phyloP scores from a whole-genome alignment of 2,113 vertebrate species.

The Epinephelus fuscoguttatus region DNA sequence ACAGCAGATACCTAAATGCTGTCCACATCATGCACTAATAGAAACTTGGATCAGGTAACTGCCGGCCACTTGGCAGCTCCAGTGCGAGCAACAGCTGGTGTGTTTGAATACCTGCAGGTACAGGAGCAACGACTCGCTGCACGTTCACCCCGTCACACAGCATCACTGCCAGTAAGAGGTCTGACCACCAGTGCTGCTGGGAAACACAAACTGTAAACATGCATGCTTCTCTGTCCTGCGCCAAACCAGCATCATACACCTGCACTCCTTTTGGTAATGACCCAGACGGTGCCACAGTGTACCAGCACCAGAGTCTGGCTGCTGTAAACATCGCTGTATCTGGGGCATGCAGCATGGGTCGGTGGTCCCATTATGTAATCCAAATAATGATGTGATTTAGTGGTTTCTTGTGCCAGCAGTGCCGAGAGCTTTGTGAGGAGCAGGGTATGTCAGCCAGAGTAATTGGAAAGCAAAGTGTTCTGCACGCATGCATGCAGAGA shows the following conservation, averaged over 20 bases:
- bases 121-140: slow-evolving; percentile 52
- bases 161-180: slow-evolving; percentile 69
- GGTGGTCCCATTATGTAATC: slow-evolving; percentile 73
- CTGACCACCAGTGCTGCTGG: slow-evolving; percentile 66
- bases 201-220: slow-evolving; percentile 67
- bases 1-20: slow-evolving; percentile 29
- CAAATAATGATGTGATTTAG: slow-evolving; percentile 64
- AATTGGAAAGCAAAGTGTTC: slow-evolving; percentile 57
- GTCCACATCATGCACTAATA: slow-evolving; percentile 40
- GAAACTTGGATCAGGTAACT: slow-evolving; percentile 54
- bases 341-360: slow-evolving; percentile 62
- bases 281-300: slow-evolving; percentile 33
- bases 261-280: slow-evolving; percentile 36
- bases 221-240: slow-evolving; percentile 13
- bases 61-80: slow-evolving; percentile 32
- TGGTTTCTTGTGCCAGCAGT: slow-evolving; percentile 47
- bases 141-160: slow-evolving; percentile 47
- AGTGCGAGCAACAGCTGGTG: slow-evolving; percentile 54
- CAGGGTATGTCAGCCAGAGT: slow-evolving; percentile 31
- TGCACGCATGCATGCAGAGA: slow-evolving; percentile 32
- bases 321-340: slow-evolving; percentile 55
- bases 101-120: slow-evolving; percentile 57
- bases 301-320: slow-evolving; percentile 3
- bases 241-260: slow-evolving; percentile 46
- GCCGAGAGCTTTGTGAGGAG: slow-evolving; percentile 44